Base-by-base conservation (phyloP, 2,797 vertebrate species). In the Parauchenoglanis ngamensis region DNA sequence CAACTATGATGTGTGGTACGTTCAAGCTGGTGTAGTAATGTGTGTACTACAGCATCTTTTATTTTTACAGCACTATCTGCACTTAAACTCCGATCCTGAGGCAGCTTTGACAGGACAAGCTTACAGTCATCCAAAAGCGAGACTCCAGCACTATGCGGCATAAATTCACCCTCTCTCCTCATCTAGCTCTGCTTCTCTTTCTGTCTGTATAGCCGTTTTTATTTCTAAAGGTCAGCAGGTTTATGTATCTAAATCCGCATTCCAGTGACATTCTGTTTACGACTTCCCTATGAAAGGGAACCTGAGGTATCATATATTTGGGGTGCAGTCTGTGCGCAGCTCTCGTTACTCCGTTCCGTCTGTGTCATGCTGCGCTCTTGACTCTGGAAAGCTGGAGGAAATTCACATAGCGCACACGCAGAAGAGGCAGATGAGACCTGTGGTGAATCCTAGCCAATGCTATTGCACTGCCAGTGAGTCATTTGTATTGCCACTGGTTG, bases 51-150 rank as follows among this genome's bases (percentile, higher is more conserved):
- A 67, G 61, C 12, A 56, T 78, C 86, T 75, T 40, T 84, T 78
- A 54, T 63, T 84, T 40, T 44, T 78, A 83, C 56, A 82, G 28
- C 72, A 31, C 68, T 87, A 59, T 73, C 73, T 79, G 31, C 57
- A 61, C 57, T 44, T 81, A 46, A 87, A 87, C 73, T 59, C 77
- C 35, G 19, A 0, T n/a, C 73, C 73, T 63, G 52, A 72, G 54
- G 65, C 80, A 78, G 73, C 72, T 67, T 73, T 89, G 63, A 86
- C 88, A 84, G 85, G 28, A 86, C 73, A 82, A 79, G 85, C 65
- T 89, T 75, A 44, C 65, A 84, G 65, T 44, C 81, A 56, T 17
- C 12, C 23, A 25, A 61, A 61, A 40, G 56, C 35, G 21, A 80
- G 56, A 61, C 78, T 59, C 52, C n/a, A 40, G 84, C 57, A 80